These are phyloP conservation scores for Calidris pugnax DNA, from an alignment of 2,113 vertebrate species.

Conservation along the genomic window DNA sequence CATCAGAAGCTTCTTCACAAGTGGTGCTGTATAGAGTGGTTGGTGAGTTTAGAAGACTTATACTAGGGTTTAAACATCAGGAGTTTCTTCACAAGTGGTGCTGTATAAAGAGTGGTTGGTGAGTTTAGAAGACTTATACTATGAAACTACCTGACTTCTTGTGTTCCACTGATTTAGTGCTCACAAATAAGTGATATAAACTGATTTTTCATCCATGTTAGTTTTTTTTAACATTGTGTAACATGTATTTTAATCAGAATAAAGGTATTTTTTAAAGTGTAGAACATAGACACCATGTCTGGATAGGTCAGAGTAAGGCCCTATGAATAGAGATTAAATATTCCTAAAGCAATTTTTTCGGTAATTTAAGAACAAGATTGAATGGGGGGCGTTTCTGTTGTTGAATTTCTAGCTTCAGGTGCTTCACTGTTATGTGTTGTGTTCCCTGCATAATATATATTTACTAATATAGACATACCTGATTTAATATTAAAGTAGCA, in stretches of 20 bases:
- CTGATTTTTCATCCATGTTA: background rate
- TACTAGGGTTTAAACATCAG: background rate
- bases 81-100: background rate
- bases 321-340: background rate
- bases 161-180: background rate
- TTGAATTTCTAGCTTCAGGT: background rate
- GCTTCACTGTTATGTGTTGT: background rate
- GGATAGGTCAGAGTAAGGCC: background rate
- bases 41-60: background rate
- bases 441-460: background rate
- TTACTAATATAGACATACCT: fast-evolving
- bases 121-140: background rate
- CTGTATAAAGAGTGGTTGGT: background rate
- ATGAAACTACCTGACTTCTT: background rate
- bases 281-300: background rate
- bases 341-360: background rate
- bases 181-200: background rate
- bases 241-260: background rate
- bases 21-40: background rate
- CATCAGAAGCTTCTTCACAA: background rate
- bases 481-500: background rate
- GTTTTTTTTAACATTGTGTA: background rate
- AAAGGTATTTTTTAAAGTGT: background rate
- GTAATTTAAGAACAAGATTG: background rate
- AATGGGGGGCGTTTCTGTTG: background rate